Base-by-base conservation (phyloP, 2,113 vertebrate genomes). In the Corythoichthys haematopterus region DNA sequence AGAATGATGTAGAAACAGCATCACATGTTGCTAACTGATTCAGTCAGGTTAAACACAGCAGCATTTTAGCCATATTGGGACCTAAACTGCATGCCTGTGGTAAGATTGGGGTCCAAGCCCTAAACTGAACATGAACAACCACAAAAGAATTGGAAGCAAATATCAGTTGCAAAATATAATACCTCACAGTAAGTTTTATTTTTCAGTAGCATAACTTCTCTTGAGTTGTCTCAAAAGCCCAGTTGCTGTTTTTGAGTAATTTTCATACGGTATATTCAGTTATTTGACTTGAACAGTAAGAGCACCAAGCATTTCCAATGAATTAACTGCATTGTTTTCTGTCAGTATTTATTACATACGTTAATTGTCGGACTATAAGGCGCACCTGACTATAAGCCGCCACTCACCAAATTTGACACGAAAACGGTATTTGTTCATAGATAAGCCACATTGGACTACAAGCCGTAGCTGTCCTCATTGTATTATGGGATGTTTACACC, bases 11-110 rank as follows among this genome's bases (percentile, higher is more conserved):
- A 47, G 58, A 15, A 36, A 58, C 37, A n/a, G 10, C 53, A 45
- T 64, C 60, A n/a, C 53, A 65, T 57, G 63, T 65, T 47, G 7
- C 51, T 62, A 65, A 63, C 35, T 74, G 63, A 60, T 72, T 48
- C 33, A 61, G 64, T 16, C 58, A 46, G 47, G 61, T 75, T 71
- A 65, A 61, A 76, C 69, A 53, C 55, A 53, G 40, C 38, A 51
- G 13, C 47, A 40, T 61, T 63, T 68, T 66, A 40, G 58, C 65
- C 64, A 72, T 48, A 10, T 68, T 35, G 57, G 57, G 55, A 58
- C 35, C 3, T 70, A 59, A 57, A 68, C 58, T 70, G 66, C 40
- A 48, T 20, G 10, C 47, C 13, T 61, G 13, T 72, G 46, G 60
- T 57, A 50, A 69, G 62, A 68, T 69, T 2, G 11, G 45, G n/a